Evolutionary conservation across 2,797 vertebrate species (phyloP).

Genomic region (Acropternis orthonyx): DNA sequence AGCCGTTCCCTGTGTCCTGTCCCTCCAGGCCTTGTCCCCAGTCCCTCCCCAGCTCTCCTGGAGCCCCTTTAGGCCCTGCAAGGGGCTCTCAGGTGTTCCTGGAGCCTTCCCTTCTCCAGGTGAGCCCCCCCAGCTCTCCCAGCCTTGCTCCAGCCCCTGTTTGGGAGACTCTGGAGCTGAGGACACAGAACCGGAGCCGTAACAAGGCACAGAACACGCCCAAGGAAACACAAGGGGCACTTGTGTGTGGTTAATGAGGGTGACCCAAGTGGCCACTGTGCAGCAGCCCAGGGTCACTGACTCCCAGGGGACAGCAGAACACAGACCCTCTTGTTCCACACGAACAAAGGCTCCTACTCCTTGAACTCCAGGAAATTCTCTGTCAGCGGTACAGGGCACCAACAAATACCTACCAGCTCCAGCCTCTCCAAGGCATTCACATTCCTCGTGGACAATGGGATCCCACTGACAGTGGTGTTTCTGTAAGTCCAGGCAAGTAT

Average conservation of each 20-base stretch:
- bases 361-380: background rate
- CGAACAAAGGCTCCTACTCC: constrained; percentile 39
- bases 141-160: background rate
- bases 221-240: background rate
- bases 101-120: background rate
- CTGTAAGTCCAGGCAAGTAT: background rate
- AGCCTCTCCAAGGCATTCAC: background rate
- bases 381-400: background rate
- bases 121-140: background rate
- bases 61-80: background rate
- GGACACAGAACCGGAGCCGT: background rate
- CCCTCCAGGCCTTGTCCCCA: background rate
- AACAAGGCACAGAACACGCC: background rate
- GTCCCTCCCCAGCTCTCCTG: background rate
- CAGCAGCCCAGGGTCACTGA: background rate
- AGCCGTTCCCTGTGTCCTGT: background rate
- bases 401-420: background rate
- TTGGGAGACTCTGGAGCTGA: fast-evolving
- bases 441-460: background rate
- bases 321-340: constrained; percentile 24
- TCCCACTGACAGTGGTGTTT: background rate
- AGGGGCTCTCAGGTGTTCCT: background rate
- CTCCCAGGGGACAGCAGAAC: background rate
- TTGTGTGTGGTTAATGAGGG: background rate
- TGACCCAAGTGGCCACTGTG: background rate